Base-by-base conservation (phyloP, 2,888 invertebrate species). In the Bruchidius siliquastri region DNA sequence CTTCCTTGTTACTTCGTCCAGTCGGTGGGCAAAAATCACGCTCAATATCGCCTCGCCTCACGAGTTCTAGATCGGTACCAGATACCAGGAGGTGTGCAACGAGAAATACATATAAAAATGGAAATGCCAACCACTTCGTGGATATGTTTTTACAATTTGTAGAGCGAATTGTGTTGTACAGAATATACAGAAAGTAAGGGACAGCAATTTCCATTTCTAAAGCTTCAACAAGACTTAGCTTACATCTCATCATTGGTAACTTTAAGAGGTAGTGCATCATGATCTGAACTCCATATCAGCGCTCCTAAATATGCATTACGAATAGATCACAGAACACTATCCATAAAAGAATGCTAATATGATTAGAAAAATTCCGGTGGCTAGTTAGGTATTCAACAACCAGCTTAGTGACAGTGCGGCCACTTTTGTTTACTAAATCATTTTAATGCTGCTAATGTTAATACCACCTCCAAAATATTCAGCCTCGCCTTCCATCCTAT, bases 1-100 rank as follows among this genome's bases (percentile, higher is more conserved):
- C 81, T 81, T 82, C 81, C 81, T 81, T 78, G 79, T 81, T 80
- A 76, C 71, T 71, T 71, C 66, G 69, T 13, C 8, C 30, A 30
- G 49, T 49, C 18, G 10, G 8, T 13, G 6, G 18, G 49, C 49
- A 49, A 49, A 49, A 49, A 49, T 26, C 26, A 26, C 26, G 26
- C 26, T 26, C 3, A 26, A 26, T 4, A 26, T 49, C 49, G 49
- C 6, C 18, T 4, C 8, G 49, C 13, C 1, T 49, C 49, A 49
- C 49, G 49, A 49, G 49, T 49, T 49, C 49, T 18, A 49, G 49
- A 49, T 49, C 49, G 49, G 49, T 49, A 18, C 49, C 49, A 13
- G 49, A 49, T 49, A 49, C 49, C 49, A 1, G 49, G 18, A 49
- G 49, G 49, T 49, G 49, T 18, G 49, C 49, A 13, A 13, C 49